Conservation (phyloP, 2,888 invertebrate genomes). For the Drosophila koepferae region DNA sequence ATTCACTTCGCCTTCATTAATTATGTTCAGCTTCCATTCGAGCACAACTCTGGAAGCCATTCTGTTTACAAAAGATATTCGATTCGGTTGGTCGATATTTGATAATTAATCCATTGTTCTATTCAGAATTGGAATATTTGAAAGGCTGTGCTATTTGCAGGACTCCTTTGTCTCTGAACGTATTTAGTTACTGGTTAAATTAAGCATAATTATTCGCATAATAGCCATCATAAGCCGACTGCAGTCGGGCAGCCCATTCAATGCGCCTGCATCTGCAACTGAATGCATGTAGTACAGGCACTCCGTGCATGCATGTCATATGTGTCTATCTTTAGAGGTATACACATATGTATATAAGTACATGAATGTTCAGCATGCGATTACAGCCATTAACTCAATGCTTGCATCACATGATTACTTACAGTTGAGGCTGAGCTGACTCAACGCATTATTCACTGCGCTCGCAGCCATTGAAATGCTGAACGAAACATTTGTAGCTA, state of each 20-base stretch:
- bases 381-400: conserved; percentile 5
- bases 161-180: neutral
- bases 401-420: neutral
- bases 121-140: neutral
- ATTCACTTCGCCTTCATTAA: neutral
- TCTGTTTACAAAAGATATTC: neutral
- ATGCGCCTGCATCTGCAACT: neutral
- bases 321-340: neutral
- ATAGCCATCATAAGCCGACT: neutral
- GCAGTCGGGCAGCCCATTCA: conserved; percentile 1
- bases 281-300: neutral
- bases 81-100: neutral
- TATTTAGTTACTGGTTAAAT: conserved; percentile 8
- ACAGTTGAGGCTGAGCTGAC: neutral
- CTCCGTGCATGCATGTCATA: neutral
- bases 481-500: neutral
- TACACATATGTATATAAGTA: neutral
- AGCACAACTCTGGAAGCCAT: neutral
- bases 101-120: conserved; percentile 12
- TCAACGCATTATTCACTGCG: neutral
- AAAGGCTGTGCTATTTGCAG: neutral
- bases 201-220: conserved; percentile 15
- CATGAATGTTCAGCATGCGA: conserved; percentile 2
- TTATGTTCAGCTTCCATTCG: neutral
- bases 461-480: neutral